Base-by-base conservation (phyloP, 2,888 invertebrate genomes). In the Dolomedes plantarius region DNA sequence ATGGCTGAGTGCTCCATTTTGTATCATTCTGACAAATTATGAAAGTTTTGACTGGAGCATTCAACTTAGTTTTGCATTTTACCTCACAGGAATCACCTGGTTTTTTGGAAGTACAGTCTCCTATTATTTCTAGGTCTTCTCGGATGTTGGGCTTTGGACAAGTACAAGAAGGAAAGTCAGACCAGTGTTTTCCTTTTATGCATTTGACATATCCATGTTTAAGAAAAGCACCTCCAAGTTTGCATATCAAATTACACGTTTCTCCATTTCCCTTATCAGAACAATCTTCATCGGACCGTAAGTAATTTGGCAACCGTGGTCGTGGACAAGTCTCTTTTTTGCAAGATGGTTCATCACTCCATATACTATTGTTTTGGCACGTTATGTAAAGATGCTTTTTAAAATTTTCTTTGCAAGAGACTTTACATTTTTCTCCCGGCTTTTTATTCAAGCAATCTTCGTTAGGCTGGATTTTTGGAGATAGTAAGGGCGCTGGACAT, bases 341-440 rank as follows among this genome's bases (percentile, higher is more conserved):
- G 7, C 77, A 78, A 0, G 1, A 6, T 13, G 73, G 65, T 7
- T 23, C 39, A 0, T 31, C 1, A 11, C 46, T 32, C 80, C 80
- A 80, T 19, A 13, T 9, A 1, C 28, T 19, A n/a, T 67, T 68
- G n/a, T n/a, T 36, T 29, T 19, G 36, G 11, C 80, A 80, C 1
- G 27, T 56, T 3, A 80, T 19, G 11, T n/a, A 7, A 19, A 16
- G 6, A 1, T 56, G 0, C 13, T 56, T 56, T 7, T 28, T 2
- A 27, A 67, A n/a, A n/a, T n/a, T n/a, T 0, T 2, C 11, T n/a
- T 19, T 64, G 13, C 80, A 81, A n/a, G 27, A 31, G 19, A 81
- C 9, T 0, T 27, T 27, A 31, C 80, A 81, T 3, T 73, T 56
- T 19, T 74, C 56, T 13, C 29, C 19, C 32, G 36, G 5, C 13